phyloP scores from a whole-genome alignment of 2,113 vertebrate genomes.

The Takifugu flavidus region DNA sequence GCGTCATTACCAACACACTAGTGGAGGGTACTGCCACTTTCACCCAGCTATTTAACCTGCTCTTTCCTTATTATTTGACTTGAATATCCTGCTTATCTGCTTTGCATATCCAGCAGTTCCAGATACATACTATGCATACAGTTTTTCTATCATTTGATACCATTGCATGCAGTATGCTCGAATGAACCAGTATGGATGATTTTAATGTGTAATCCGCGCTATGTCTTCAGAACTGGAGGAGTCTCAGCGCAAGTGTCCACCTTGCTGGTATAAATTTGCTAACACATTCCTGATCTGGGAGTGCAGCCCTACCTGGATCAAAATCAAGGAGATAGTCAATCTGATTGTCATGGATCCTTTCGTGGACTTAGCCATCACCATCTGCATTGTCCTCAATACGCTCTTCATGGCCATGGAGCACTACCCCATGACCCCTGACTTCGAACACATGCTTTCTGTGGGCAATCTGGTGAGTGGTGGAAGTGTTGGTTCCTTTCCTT shows the following conservation, averaged over 20 bases:
- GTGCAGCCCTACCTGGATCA: constrained; percentile 89
- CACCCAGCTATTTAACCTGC: constrained; percentile 73
- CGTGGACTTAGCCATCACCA: constrained; percentile 97
- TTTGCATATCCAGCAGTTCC: constrained; percentile 72
- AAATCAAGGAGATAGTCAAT: constrained; percentile 92
- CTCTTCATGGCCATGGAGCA: constrained; percentile 99
- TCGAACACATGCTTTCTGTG: constrained; percentile 85
- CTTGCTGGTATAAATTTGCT: constrained; percentile 99
- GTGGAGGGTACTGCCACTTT: constrained; percentile 89
- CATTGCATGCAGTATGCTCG: constrained; percentile 60
- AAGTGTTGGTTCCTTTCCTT: background rate
- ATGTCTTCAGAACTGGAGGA: constrained; percentile 90
- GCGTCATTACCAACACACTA: constrained; percentile 94
- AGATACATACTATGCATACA: constrained; percentile 75
- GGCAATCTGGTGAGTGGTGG: constrained; percentile 78
- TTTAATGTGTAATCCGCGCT: constrained; percentile 62
- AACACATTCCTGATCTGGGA: constrained; percentile 98
- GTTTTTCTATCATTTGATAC: constrained; percentile 56
- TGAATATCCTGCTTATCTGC: constrained; percentile 75
- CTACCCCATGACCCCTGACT: constrained; percentile 90
- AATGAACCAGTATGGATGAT: constrained; percentile 42
- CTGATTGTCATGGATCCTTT: constrained; percentile 98
- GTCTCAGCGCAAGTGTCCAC: constrained; percentile 95
- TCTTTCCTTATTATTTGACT: constrained; percentile 71
- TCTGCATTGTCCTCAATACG: constrained; percentile 98